phyloP scores from a whole-genome alignment of 2,113 vertebrate genomes.

The Ahaetulla prasina region DNA sequence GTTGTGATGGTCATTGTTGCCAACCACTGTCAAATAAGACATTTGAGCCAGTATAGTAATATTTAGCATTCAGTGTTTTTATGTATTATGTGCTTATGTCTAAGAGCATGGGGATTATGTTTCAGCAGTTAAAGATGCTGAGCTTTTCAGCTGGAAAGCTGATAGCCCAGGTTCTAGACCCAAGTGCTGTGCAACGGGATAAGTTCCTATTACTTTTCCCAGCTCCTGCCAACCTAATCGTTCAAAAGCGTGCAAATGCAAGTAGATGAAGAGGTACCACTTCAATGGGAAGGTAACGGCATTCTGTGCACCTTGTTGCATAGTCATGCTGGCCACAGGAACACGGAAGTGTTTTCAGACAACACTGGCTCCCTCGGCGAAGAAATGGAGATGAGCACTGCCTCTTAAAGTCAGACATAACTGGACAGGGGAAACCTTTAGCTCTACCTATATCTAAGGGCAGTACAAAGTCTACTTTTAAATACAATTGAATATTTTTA shows the following conservation, averaged over 20 bases:
- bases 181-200: not conserved
- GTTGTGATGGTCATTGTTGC: not conserved
- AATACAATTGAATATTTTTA: conserved; percentile 4
- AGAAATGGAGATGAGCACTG: not conserved
- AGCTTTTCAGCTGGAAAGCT: not conserved
- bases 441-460: not conserved
- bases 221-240: not conserved
- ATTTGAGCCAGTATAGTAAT: not conserved
- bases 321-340: not conserved
- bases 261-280: not conserved
- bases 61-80: not conserved
- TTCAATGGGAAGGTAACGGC: not conserved
- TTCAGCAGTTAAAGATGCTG: not conserved
- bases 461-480: not conserved
- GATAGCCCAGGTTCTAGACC: not conserved
- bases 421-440: not conserved
- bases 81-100: not conserved
- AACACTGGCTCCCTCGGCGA: not conserved
- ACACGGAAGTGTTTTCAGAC: not conserved
- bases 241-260: not conserved
- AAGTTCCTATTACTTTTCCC: not conserved
- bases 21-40: not conserved
- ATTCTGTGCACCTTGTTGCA: not conserved
- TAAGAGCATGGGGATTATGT: not conserved
- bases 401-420: not conserved